phyloP scores from a whole-genome alignment of 2,797 vertebrate genomes.

The Xenentodon cancila region DNA sequence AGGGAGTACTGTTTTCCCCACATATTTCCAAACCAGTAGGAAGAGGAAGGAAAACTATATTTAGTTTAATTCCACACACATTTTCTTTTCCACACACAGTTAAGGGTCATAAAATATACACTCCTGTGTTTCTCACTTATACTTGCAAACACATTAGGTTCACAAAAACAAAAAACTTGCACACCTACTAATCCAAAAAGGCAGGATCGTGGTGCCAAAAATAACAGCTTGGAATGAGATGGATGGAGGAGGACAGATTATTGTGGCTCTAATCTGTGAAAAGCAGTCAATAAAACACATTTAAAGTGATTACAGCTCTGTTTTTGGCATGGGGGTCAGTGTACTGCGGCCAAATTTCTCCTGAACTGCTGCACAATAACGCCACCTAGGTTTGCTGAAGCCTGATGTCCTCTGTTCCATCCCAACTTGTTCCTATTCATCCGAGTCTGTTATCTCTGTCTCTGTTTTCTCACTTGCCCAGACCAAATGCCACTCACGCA shows the following conservation, averaged over 20 bases:
- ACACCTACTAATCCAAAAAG: conserved; percentile 81
- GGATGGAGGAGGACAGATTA: conserved; percentile 81
- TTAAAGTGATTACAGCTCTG: conserved; percentile 79
- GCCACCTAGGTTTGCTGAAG: not conserved
- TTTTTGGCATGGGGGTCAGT: conserved; percentile 62
- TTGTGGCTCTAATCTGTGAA: conserved; percentile 80
- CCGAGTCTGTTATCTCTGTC: too few species aligned
- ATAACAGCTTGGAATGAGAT: conserved; percentile 83
- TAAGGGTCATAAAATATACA: conserved; percentile 13
- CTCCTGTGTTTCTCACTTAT: conserved; percentile 33
- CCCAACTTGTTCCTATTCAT: too few species aligned
- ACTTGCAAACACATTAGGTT: conserved; percentile 9
- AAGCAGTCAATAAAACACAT: conserved; percentile 83
- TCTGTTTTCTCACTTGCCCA: too few species aligned
- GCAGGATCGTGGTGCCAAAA: conserved; percentile 77
- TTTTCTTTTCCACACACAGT: conserved; percentile 9
- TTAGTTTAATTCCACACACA: conserved; percentile 26
- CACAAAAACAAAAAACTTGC: conserved; percentile 32
- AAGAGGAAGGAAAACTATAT: not conserved
- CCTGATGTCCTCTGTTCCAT: too few species aligned
- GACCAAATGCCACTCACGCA: too few species aligned
- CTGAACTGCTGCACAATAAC: not conserved
- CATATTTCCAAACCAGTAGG: conserved; percentile 16
- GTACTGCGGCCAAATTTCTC: not conserved
- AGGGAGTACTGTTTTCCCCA: conserved; percentile 23